Base-by-base conservation (phyloP, 2,797 vertebrate species). In the Pseudomugil gertrudae region DNA sequence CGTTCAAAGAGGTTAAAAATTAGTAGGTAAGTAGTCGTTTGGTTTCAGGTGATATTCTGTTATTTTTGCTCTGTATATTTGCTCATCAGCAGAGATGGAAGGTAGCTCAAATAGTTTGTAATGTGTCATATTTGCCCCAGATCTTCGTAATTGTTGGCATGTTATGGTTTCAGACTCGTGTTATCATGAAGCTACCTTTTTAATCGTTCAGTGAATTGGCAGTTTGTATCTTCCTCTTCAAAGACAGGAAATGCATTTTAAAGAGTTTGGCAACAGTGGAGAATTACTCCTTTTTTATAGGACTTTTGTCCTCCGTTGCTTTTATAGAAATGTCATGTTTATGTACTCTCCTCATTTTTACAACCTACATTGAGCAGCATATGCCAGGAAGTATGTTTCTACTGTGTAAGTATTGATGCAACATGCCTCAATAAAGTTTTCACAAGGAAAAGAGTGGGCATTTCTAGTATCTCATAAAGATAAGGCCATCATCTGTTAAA, bases 1-100 rank as follows among this genome's bases (percentile, higher is more conserved):
- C 90, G 92, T 58, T 84, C 93, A 14, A 89, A 82, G 76, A 78
- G 90, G 60, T 57, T 86, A 33, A 84, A 89, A 78, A 9, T 83
- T 2, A 69, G 64, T 75, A 89, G 93, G 94, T 95, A 87, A 90
- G 38, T 43, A 57, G 2, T 33, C 27, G 0, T 69, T 21, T 0
- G 23, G 23, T n/a, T 36, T 45, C 33, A 33, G 4, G 3, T 32
- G 27, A 2, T 35, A 48, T 15, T 17, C 15, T 26, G 2, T 15
- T 55, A 21, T 10, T 40, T 2, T 27, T 67, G 21, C 30, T 9
- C 2, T 66, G 23, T 43, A 30, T 17, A 23, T 5, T 29, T 57
- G 13, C 38, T 30, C 51, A n/a, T 52, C 14, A 29, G 9, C 9
- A 9, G 11, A 48, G 35, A 58, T 23, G 29, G 26, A 32, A 3